Percentiles rank a stretch among this genome's conserved stretches.
Evolutionary conservation across 1,140 invertebrate species (phyloP).

Genomic region (Brachionus rubens): DNA sequence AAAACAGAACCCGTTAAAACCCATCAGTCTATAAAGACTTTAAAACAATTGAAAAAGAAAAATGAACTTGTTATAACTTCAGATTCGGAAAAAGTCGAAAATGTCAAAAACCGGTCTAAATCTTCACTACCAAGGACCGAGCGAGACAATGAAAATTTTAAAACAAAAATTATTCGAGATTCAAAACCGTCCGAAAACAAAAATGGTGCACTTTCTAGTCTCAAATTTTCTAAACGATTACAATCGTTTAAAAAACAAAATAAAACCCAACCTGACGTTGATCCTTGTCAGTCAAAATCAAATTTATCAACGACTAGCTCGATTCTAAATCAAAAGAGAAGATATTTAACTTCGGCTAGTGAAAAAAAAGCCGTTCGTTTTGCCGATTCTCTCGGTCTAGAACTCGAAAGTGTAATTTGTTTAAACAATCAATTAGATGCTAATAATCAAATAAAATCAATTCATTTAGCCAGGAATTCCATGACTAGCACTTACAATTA

Average conservation of each 20-base stretch:
- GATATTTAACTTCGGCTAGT: background rate
- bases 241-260: background rate
- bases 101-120: background rate
- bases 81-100: background rate
- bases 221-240: background rate
- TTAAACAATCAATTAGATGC: conserved; percentile 1
- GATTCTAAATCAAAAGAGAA: background rate
- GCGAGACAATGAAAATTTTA: too few species aligned
- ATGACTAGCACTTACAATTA: background rate
- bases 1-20: background rate
- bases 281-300: background rate
- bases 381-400: conserved; percentile 20
- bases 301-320: background rate
- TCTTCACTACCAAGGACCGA: background rate
- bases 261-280: background rate
- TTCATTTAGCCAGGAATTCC: background rate
- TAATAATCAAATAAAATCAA: background rate
- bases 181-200: background rate
- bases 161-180: too few species aligned
- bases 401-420: conserved; percentile 27
- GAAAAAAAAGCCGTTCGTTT: conserved; percentile 42
- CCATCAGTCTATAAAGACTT: conserved; percentile 23
- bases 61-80: too few species aligned
- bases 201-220: background rate
- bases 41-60: conserved; percentile 7